Evolutionary conservation across 2,113 vertebrate species (phyloP), one percentile per base, ranked within the genome.

Genomic region (Trogon melanurus): DNA sequence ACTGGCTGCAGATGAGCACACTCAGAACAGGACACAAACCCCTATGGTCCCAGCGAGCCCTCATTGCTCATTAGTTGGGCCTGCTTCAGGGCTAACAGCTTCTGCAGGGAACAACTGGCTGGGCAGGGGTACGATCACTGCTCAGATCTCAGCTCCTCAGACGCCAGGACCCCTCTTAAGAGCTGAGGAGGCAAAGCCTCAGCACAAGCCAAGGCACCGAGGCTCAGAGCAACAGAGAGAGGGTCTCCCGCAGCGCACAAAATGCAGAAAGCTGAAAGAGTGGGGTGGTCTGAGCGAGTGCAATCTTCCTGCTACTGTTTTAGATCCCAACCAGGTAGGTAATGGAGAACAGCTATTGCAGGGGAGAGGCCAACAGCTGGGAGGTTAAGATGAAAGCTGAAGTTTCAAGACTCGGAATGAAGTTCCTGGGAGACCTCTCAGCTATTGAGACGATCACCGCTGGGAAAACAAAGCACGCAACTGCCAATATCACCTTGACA

Each of bases 41-140:
- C 41, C 75, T 65, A 56, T 2, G 9, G 88, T 50, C 74, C 48
- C 66, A 94, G 58, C n/a, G 34, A 65, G 58, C 13, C 60, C 47
- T 79, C 48, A 27, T 7, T 44, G 61, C 61, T 85, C 53, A 53
- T 62, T 47, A 72, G 29, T 7, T 74, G n/a, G 38, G 47, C 32
- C 44, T 79, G 66, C 50, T 85, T 64, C 60, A 82, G 32, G 61
- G 29, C 47, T 51, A 60, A 70, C 30, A 87, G 62, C 74, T 92
- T 81, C 62, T 88, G 17, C 26, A 69, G 74, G 45, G 51, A 94
- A 44, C 58, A 83, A 26, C 10, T 53, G 69, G 6, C 27, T 7
- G 1, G 45, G 29, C 60, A 78, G n/a, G 21, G 26, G 38, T 45
- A 26, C 0, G 4, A 38, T 2, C 3, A 3, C 50, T 2, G 1